A percentile compares a stretch with the other conserved stretches of the same genome.
These are phyloP conservation scores for Chrysoperla carnea DNA, from an alignment of 1,140 invertebrate genomes.

Conservation along the genomic window DNA sequence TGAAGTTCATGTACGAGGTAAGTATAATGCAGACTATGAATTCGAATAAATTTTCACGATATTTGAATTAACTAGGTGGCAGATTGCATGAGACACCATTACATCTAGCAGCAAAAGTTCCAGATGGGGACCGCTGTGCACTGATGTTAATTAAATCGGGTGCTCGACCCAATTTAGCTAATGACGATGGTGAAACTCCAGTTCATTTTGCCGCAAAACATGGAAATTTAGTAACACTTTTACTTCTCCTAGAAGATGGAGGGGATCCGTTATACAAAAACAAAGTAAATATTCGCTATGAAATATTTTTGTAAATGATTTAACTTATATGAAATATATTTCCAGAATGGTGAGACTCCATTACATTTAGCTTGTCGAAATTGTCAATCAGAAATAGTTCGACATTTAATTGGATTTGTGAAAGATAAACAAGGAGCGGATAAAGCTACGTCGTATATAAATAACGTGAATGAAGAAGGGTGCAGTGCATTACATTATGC, in stretches of 20 bases:
- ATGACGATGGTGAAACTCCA: conserved; percentile 85
- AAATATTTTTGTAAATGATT: background rate
- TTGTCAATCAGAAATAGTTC: conserved; percentile 72
- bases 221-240: conserved; percentile 71
- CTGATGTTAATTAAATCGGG: conserved; percentile 96
- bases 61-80: conserved; percentile 32
- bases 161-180: conserved; percentile 81
- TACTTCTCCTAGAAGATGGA: conserved; percentile 74
- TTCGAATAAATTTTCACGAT: background rate
- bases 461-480: conserved; percentile 73
- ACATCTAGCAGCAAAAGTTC: conserved; percentile 85
- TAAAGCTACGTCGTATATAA: conserved; percentile 55
- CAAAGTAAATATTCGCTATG: conserved; percentile 38
- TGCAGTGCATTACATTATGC: conserved; percentile 86
- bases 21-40: conserved; percentile 5
- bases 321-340: conserved; percentile 4
- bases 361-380: conserved; percentile 77
- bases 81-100: conserved; percentile 80
- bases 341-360: conserved; percentile 85
- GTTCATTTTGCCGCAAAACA: conserved; percentile 80
- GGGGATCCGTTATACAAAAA: conserved; percentile 81
- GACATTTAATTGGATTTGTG: conserved; percentile 70
- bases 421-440: conserved; percentile 53
- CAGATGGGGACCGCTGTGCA: conserved; percentile 88
- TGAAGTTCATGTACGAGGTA: conserved; percentile 83